phyloP scores from a whole-genome alignment of 2,888 invertebrate species.

The Tryphoninae sp. region DNA sequence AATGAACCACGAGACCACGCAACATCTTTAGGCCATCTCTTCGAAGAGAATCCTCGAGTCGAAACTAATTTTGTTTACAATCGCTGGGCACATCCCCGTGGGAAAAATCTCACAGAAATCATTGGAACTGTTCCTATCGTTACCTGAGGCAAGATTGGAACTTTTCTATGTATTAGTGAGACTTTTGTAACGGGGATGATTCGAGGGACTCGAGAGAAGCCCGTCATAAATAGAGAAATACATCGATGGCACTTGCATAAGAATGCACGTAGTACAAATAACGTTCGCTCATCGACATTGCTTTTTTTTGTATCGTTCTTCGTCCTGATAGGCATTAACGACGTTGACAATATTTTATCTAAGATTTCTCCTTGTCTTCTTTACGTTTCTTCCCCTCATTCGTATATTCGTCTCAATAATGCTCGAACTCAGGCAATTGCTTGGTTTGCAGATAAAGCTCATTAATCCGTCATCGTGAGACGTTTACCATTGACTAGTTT shows the following conservation, averaged over 20 bases:
- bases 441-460: slow-evolving; percentile 28
- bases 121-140: background rate
- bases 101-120: background rate
- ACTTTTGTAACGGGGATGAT: slow-evolving; percentile 2
- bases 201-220: slow-evolving; percentile 22
- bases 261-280: slow-evolving; percentile 41
- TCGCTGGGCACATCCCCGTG: background rate
- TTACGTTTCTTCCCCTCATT: background rate
- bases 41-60: background rate
- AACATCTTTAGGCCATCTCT: slow-evolving; percentile 41
- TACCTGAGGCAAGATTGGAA: background rate
- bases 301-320: background rate
- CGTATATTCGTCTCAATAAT: background rate
- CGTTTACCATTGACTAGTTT: slow-evolving; percentile 59
- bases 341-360: slow-evolving; percentile 29
- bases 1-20: slow-evolving; percentile 4
- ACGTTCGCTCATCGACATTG: slow-evolving; percentile 6
- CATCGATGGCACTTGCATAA: slow-evolving; percentile 48
- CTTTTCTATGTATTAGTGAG: background rate
- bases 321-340: slow-evolving; percentile 38
- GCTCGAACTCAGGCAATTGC: slow-evolving; percentile 33
- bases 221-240: slow-evolving; percentile 46
- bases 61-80: background rate
- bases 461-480: slow-evolving; percentile 11
- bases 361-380: slow-evolving; percentile 23